Conservation (phyloP, 2,888 invertebrate genomes). For the Polia nebulosa region DNA sequence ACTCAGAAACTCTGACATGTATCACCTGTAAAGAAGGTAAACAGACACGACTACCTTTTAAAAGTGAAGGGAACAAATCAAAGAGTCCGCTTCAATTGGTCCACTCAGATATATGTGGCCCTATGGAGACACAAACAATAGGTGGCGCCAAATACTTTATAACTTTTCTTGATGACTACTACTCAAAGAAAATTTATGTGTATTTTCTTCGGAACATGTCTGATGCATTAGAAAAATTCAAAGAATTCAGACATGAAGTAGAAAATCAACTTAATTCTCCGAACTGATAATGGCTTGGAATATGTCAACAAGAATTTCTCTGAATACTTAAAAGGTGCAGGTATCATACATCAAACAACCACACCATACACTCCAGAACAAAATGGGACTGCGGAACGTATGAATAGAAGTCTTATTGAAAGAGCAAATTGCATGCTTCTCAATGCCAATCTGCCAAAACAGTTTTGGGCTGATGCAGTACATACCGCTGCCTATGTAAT, state of each 20-base stretch:
- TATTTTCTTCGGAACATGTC: too few relatives aligned
- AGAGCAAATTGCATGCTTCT: constrained; percentile 14
- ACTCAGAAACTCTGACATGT: too few relatives aligned
- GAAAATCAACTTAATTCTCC: not conserved
- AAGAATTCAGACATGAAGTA: not conserved
- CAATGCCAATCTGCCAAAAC: constrained; percentile 10
- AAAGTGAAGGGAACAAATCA: too few relatives aligned
- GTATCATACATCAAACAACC: constrained; percentile 13
- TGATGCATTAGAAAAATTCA: too few relatives aligned
- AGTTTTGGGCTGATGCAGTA: constrained; percentile 22
- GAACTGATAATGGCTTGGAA: constrained; percentile 46
- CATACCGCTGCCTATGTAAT: constrained; percentile 20
- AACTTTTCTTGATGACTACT: too few relatives aligned
- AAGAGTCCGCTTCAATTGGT: too few relatives aligned
- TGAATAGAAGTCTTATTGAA: constrained; percentile 22
- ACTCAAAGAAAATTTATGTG: too few relatives aligned
- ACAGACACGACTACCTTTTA: too few relatives aligned
- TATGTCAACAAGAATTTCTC: constrained; percentile 28
- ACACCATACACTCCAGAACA: constrained; percentile 16
- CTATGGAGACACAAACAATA: too few relatives aligned
- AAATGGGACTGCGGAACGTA: constrained; percentile 12
- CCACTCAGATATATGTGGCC: too few relatives aligned
- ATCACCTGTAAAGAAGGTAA: too few relatives aligned
- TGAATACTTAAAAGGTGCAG: constrained; percentile 3
- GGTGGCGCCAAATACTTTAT: too few relatives aligned